Conservation (phyloP, 2,113 vertebrate species). For the Epinephelus lanceolatus region DNA sequence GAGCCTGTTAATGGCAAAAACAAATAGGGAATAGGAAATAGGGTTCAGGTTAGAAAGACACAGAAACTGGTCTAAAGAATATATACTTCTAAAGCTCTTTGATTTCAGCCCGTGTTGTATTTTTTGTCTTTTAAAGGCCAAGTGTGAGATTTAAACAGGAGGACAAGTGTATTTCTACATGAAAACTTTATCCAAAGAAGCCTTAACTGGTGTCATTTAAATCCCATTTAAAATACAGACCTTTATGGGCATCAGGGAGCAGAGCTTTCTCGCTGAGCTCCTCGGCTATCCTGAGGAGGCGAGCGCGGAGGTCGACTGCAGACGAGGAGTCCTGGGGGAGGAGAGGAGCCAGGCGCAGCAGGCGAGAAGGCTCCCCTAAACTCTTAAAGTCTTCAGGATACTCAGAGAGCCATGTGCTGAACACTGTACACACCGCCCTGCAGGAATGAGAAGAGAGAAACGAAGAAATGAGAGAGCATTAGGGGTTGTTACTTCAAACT, state of each 20-base stretch:
- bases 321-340: conserved; percentile 81
- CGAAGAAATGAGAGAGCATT: not conserved
- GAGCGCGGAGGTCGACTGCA: conserved; percentile 75
- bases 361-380: conserved; percentile 82
- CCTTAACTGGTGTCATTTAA: not conserved
- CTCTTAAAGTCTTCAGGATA: conserved; percentile 89
- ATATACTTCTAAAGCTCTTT: not conserved
- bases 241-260: conserved; percentile 69
- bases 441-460: not conserved
- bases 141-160: not conserved
- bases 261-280: conserved; percentile 83
- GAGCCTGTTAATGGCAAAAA: too few relatives aligned
- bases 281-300: conserved; percentile 79
- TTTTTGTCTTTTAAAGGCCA: not conserved
- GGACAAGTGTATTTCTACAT: not conserved
- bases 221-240: conserved; percentile 53
- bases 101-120: not conserved
- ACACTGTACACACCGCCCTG: conserved; percentile 85
- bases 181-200: not conserved
- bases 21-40: too few relatives aligned
- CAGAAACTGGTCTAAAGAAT: not conserved
- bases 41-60: too few relatives aligned
- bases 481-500: not conserved
- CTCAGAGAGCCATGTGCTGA: conserved; percentile 89
- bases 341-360: conserved; percentile 84